Conservation (phyloP, 2,113 vertebrate genomes). For the Girardinichthys multiradiatus region DNA sequence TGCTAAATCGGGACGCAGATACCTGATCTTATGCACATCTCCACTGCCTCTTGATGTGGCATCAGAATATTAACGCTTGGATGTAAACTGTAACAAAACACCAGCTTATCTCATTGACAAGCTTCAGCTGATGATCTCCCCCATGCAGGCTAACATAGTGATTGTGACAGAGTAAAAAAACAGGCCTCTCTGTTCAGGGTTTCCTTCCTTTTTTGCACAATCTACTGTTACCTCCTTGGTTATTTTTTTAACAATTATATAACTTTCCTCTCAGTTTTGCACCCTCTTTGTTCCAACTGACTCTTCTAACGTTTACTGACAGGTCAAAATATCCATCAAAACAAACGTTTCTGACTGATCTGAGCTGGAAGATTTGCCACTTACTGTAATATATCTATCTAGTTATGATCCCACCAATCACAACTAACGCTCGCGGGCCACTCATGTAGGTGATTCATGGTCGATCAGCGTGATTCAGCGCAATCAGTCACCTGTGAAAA, state of each 20-base stretch:
- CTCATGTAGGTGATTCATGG: slow-evolving; percentile 38
- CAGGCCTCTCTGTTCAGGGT: background rate
- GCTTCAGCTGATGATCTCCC: slow-evolving; percentile 27
- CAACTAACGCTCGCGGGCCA: slow-evolving; percentile 7
- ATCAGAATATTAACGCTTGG: slow-evolving; percentile 15
- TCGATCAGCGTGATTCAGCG: slow-evolving; percentile 49
- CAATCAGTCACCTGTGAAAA: slow-evolving; percentile 56
- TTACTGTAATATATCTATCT: slow-evolving; percentile 45
- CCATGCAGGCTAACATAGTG: background rate
- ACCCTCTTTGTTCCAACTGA: slow-evolving; percentile 3
- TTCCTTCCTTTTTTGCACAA: background rate
- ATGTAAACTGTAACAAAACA: slow-evolving; percentile 8
- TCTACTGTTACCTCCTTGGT: background rate
- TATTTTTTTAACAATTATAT: slow-evolving; percentile 16
- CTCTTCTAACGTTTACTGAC: background rate
- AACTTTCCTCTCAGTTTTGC: background rate
- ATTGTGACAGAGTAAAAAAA: background rate
- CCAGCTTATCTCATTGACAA: slow-evolving; percentile 28
- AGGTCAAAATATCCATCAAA: slow-evolving; percentile 43
- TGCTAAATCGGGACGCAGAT: slow-evolving; percentile 14
- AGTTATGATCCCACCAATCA: slow-evolving; percentile 47
- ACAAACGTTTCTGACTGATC: slow-evolving; percentile 29
- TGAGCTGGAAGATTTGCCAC: slow-evolving; percentile 38
- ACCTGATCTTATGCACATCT: slow-evolving; percentile 18
- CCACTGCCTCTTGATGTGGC: slow-evolving; percentile 4